Base-by-base conservation (phyloP, 2,888 invertebrate genomes). In the Eupithecia tripunctaria region DNA sequence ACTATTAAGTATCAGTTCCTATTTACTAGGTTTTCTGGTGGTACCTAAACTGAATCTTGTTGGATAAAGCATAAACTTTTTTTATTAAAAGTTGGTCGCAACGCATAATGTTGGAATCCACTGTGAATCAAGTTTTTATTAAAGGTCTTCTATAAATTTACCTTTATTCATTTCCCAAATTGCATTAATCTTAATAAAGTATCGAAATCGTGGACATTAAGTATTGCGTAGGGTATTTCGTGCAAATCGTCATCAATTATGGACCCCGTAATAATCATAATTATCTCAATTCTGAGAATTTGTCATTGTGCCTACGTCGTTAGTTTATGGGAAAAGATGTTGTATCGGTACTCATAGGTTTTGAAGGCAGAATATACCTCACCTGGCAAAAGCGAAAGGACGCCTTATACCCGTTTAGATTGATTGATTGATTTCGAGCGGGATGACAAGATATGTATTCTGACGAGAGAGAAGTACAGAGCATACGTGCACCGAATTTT, bases 101-200 rank as follows among this genome's bases (percentile, higher is more conserved):
- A 51, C 47, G 56, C 56, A 21, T 25, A 25, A 56, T 65, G 64
- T 66, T 74, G 68, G 69, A 71, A 69, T 71, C 71, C 66, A 51
- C 38, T 71, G 66, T 36, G 21, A 71, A 75, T 75, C 67, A 74
- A 69, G 69, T 59, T 68, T 71, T 71, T 69, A 71, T 68, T 64
- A 74, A 75, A 70, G 74, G 70, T 72, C 72, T 63, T 67, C 27
- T 67, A 69, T 47, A 72, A 70, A 72, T 32, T 32, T 75, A 72
- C 72, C 56, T 36, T 41, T 43, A 60, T n/a, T 51, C 56, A 63
- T 71, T 56, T 66, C 47, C 62, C 64, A 71, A 71, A 71, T 74
- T 67, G 51, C 41, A 71, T 74, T 71, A 29, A 32, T 68, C 67
- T 29, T 71, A 74, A 71, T 71, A 66, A 67, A 74, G 70, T 74